phyloP scores from a whole-genome alignment of 2,113 vertebrate genomes.

The Oreochromis aureus region DNA sequence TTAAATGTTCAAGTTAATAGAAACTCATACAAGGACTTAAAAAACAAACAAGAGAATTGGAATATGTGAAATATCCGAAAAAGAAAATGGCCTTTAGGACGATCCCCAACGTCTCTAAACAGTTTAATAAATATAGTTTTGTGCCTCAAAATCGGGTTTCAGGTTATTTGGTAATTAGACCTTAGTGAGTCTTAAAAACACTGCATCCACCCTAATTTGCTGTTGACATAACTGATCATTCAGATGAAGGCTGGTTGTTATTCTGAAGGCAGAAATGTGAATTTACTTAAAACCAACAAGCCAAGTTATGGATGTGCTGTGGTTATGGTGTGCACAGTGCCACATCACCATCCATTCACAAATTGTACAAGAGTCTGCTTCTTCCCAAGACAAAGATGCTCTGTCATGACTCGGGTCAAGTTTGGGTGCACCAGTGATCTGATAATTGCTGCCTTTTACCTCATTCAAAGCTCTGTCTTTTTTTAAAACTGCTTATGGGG shows the following conservation, averaged over 20 bases:
- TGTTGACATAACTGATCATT: neutral
- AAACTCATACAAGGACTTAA: neutral
- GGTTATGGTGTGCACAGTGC: neutral
- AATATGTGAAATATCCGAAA: neutral
- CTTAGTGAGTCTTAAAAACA: neutral
- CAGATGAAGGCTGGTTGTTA: neutral
- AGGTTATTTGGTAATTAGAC: neutral
- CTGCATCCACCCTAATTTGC: neutral
- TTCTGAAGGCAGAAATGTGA: neutral
- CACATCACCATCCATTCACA: neutral
- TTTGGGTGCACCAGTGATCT: conserved; percentile 3
- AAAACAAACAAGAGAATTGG: neutral
- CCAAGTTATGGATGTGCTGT: neutral
- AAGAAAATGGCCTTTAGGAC: neutral
- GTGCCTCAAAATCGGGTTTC: neutral
- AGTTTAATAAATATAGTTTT: neutral
- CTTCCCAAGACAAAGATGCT: conserved; percentile 29
- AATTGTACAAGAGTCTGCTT: conserved; percentile 3
- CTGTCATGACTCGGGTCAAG: conserved; percentile 22
- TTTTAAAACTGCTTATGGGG: neutral
- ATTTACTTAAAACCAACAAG: neutral
- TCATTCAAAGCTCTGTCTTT: neutral
- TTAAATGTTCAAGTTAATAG: neutral
- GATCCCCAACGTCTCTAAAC: neutral
- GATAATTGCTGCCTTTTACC: neutral